Percentiles rank a stretch among this genome's conserved stretches.
These are phyloP conservation scores for Brachypalpus laphriformis DNA, from an alignment of 2,888 invertebrate genomes.

Conservation along the genomic window DNA sequence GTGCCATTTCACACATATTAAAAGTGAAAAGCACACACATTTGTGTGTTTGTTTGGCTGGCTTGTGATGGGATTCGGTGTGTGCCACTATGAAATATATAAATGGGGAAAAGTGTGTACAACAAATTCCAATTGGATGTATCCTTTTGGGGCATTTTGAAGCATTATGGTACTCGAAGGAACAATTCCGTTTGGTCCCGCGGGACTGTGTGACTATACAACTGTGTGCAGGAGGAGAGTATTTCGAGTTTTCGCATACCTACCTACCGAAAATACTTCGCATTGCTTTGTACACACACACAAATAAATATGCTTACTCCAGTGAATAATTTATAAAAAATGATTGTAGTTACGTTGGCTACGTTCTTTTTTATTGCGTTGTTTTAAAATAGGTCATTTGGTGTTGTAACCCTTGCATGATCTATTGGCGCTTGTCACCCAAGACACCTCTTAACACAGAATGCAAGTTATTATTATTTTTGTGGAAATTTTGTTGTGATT, in stretches of 20 bases:
- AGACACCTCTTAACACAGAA: not conserved
- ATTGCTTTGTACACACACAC: not conserved
- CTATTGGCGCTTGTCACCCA: not conserved
- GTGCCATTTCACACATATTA: slow-evolving; percentile 75
- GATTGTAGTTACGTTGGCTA: slow-evolving; percentile 42
- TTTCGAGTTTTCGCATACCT: slow-evolving; percentile 51
- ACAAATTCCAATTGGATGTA: slow-evolving; percentile 81
- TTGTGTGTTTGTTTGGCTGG: slow-evolving; percentile 64
- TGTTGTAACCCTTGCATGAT: not conserved
- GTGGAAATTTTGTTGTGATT: not conserved
- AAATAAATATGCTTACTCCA: slow-evolving; percentile 45
- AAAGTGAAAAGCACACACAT: slow-evolving; percentile 74
- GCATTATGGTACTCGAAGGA: slow-evolving; percentile 83
- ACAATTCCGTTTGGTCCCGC: slow-evolving; percentile 81
- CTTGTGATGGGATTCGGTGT: slow-evolving; percentile 68
- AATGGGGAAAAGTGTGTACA: slow-evolving; percentile 76
- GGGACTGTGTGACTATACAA: slow-evolving; percentile 75
- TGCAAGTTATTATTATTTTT: not conserved
- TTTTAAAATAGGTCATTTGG: slow-evolving; percentile 58
- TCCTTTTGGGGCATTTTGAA: slow-evolving; percentile 81
- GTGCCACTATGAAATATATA: slow-evolving; percentile 73
- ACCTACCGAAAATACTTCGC: slow-evolving; percentile 37
- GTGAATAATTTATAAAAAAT: slow-evolving; percentile 68
- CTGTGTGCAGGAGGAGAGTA: slow-evolving; percentile 38
- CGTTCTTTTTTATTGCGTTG: slow-evolving; percentile 21